Evolutionary conservation across 2,113 vertebrate species (phyloP).

Genomic region (Bos javanicus): DNA sequence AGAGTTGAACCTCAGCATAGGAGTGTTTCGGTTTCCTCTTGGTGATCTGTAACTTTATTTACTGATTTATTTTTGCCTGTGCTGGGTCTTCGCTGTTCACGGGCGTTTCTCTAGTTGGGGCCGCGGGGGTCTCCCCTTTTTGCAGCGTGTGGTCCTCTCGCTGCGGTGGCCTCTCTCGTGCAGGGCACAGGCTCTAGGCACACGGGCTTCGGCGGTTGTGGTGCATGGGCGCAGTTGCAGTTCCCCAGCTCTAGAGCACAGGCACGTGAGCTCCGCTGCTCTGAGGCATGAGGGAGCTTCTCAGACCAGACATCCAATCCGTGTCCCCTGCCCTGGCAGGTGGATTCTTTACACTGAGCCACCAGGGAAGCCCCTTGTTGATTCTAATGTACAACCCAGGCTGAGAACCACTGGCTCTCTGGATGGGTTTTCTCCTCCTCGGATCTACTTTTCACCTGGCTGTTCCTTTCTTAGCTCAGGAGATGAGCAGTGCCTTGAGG

Average conservation of each 20-base stretch:
- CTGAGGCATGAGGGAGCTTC: neutral
- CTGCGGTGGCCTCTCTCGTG: rapidly evolving
- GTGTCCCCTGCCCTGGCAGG: neutral
- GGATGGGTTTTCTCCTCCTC: neutral
- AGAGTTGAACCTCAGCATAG: neutral
- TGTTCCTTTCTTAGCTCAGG: neutral
- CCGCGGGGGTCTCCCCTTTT: rapidly evolving
- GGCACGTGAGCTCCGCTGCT: neutral
- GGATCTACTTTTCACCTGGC: neutral
- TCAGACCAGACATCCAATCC: neutral
- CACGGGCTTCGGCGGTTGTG: rapidly evolving
- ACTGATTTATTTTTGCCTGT: neutral
- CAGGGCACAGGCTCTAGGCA: neutral
- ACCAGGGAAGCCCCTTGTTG: neutral
- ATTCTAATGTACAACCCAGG: neutral
- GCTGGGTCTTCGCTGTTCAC: neutral
- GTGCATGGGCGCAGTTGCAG: neutral
- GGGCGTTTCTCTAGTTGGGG: neutral
- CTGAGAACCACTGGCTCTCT: neutral
- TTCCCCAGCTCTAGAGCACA: neutral
- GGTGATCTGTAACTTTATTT: neutral
- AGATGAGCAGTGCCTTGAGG: neutral
- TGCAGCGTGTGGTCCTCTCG: neutral
- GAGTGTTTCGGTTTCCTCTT: neutral
- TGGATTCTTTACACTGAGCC: neutral